Conservation (phyloP, 1,140 invertebrate genomes). For the Cotesia chilonis region DNA sequence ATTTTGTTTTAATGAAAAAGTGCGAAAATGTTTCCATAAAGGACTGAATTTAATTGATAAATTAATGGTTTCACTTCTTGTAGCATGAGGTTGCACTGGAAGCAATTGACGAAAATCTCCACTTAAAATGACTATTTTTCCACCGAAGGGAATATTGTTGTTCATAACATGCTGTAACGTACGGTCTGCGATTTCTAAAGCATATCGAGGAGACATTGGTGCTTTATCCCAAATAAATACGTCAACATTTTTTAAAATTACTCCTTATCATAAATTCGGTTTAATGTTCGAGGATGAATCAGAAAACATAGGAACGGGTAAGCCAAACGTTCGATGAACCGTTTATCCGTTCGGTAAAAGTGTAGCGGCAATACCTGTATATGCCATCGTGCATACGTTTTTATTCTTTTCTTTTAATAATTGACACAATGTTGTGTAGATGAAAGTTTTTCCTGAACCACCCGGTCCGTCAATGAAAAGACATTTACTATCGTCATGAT, state of each 20-base stretch:
- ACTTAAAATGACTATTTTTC: no score
- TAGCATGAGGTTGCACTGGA: not conserved
- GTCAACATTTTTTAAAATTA: constrained; percentile 34
- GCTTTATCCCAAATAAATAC: no score
- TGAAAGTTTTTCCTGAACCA: constrained; percentile 4
- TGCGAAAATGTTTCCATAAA: constrained; percentile 34
- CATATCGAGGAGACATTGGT: no score
- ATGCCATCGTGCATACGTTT: constrained; percentile 12
- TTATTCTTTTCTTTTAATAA: constrained; percentile 8
- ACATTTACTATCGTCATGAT: not conserved
- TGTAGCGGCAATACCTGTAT: constrained; percentile 24
- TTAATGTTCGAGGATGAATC: constrained; percentile 41
- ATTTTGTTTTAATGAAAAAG: constrained; percentile 33
- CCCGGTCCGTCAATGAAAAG: not conserved
- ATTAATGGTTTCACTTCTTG: constrained; percentile 31
- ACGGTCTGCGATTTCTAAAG: no score
- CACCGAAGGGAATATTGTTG: no score
- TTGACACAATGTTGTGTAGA: constrained; percentile 16
- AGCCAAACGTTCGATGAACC: constrained; percentile 31
- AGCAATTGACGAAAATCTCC: no score
- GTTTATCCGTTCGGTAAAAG: constrained; percentile 14
- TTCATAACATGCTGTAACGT: no score
- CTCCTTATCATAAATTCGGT: constrained; percentile 47
- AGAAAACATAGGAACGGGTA: constrained; percentile 37
- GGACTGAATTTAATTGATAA: constrained; percentile 36